A percentile compares a stretch with the other conserved stretches of the same genome.
phyloP scores from a whole-genome alignment of 2,113 vertebrate genomes.

The Phocoena phocoena region DNA sequence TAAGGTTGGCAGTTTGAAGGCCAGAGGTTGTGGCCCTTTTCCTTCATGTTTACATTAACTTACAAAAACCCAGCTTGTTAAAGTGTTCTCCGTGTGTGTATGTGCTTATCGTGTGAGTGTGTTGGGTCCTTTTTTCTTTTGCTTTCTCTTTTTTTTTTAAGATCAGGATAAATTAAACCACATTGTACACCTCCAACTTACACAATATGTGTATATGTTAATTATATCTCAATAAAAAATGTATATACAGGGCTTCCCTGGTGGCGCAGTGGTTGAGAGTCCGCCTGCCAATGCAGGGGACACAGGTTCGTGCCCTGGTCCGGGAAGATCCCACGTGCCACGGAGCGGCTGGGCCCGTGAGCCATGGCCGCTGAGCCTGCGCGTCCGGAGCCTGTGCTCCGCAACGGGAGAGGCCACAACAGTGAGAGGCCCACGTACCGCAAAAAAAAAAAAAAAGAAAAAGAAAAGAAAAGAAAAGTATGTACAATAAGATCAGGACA shows the following conservation, averaged over 20 bases:
- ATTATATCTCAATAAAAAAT: neutral
- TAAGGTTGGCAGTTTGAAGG: neutral
- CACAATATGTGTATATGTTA: neutral
- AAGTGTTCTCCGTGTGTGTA: neutral
- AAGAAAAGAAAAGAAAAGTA: neutral
- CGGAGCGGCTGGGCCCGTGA: too few relatives aligned
- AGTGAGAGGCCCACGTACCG: too few relatives aligned
- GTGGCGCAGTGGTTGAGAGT: too few relatives aligned
- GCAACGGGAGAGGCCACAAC: too few relatives aligned
- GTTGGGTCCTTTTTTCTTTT: neutral
- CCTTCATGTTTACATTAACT: slow-evolving; percentile 12
- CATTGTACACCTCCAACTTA: neutral
- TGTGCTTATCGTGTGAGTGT: neutral
- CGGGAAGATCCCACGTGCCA: too few relatives aligned
- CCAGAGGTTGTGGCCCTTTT: neutral
- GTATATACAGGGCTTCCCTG: neutral
- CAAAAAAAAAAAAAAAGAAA: too few relatives aligned
- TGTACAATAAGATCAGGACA: neutral
- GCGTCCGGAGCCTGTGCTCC: too few relatives aligned
- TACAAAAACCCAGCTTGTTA: neutral
- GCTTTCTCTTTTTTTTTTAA: neutral
- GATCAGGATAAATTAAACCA: neutral
- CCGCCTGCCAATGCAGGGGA: too few relatives aligned
- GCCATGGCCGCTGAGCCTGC: too few relatives aligned
- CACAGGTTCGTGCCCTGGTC: too few relatives aligned